Evolutionary conservation across 2,797 vertebrate genomes (phyloP).

Genomic region (Nannoperca obscura): DNA sequence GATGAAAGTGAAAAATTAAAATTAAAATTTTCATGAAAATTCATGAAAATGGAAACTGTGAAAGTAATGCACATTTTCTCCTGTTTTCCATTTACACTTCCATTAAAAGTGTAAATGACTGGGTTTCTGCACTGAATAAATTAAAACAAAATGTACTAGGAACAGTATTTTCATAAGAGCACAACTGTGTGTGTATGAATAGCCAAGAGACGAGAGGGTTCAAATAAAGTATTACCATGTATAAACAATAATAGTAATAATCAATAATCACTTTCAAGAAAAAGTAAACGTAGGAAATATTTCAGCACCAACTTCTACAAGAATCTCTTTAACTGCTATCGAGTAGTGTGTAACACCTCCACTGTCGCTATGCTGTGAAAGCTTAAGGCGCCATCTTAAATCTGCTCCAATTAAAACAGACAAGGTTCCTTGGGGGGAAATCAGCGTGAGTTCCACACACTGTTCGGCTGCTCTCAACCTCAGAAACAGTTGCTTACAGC

Average conservation of each 20-base stretch:
- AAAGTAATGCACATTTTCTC: too few relatives aligned
- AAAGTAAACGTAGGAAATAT: neutral
- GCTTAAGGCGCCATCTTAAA: conserved; percentile 23
- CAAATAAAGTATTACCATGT: neutral
- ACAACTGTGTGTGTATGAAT: too few relatives aligned
- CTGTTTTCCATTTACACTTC: too few relatives aligned
- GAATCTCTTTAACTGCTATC: neutral
- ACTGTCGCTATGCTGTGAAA: conserved; percentile 19
- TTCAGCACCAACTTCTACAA: neutral
- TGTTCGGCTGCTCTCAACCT: conserved; percentile 32
- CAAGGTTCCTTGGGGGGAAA: conserved; percentile 14
- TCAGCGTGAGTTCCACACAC: conserved; percentile 31
- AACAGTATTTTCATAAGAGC: too few relatives aligned
- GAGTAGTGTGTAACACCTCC: neutral
- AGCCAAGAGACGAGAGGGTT: neutral
- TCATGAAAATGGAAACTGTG: too few relatives aligned
- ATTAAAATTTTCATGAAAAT: too few relatives aligned
- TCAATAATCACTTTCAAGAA: neutral
- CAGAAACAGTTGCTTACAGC: conserved; percentile 64
- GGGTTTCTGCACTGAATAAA: conserved; percentile 40
- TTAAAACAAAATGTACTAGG: neutral
- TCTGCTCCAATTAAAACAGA: conserved; percentile 50
- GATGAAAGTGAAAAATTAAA: neutral
- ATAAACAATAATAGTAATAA: neutral
- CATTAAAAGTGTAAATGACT: too few relatives aligned